Conservation (phyloP, 1,140 invertebrate genomes). For the Catajapyx aquilonaris region DNA sequence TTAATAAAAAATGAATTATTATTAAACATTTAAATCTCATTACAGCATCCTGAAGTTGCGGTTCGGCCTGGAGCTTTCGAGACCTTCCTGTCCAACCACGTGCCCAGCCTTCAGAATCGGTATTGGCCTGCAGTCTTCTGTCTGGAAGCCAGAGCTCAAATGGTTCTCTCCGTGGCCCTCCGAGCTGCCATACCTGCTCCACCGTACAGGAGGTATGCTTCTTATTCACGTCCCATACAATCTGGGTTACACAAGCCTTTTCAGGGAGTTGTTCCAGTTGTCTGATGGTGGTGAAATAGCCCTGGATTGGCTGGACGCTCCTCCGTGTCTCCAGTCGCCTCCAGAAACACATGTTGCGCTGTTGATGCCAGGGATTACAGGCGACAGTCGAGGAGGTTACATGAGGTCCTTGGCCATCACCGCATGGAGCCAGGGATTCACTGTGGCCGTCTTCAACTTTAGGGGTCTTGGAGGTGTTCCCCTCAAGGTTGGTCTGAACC, state of each 20-base stretch:
- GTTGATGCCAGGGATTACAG: background rate
- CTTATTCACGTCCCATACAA: too few relatives aligned
- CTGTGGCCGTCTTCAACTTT: background rate
- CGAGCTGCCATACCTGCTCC: too few relatives aligned
- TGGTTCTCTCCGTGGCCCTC: slow-evolving; percentile 19
- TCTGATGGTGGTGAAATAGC: background rate
- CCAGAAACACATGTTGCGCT: background rate
- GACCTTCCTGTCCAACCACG: slow-evolving; percentile 16
- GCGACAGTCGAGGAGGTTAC: background rate
- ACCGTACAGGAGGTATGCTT: too few relatives aligned
- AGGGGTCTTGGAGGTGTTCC: background rate
- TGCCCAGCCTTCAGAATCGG: slow-evolving; percentile 18
- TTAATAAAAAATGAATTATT: too few relatives aligned
- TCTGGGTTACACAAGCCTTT: too few relatives aligned
- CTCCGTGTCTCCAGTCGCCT: background rate
- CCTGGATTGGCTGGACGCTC: background rate
- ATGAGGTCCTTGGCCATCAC: background rate
- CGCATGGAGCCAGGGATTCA: background rate
- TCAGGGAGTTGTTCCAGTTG: background rate
- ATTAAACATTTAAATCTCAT: too few relatives aligned
- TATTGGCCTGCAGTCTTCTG: slow-evolving; percentile 26
- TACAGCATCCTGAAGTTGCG: background rate
- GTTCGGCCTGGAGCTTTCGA: slow-evolving; percentile 1
- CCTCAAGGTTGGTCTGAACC: background rate
- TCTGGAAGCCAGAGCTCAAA: slow-evolving; percentile 22